Evolutionary conservation across 2,888 invertebrate species (phyloP), one percentile per base, ranked within the genome.

Genomic region (Pilophorus perplexus): DNA sequence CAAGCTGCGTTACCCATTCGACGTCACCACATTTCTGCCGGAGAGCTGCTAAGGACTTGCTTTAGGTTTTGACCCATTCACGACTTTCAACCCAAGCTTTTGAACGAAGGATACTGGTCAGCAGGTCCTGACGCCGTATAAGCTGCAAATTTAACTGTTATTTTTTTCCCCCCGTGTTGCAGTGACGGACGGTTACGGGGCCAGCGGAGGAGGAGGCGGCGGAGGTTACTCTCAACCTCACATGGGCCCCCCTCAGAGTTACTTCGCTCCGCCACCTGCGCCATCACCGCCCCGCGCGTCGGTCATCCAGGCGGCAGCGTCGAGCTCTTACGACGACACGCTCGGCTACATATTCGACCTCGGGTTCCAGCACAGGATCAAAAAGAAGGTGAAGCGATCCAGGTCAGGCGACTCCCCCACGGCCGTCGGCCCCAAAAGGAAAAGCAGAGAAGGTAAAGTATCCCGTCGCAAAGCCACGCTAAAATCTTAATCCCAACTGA

Each of bases 301-400:
- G 68, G 85, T 85, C 65, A 85, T 85, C 71, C 78, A 77, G 57
- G 73, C 73, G 3, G 72, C 72, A 52, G 89, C 90, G 76, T 88
- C 89, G 78, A 88, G 89, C 74, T 88, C 90, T 70, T 89, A 89
- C 80, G 91, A 93, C 80, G 91, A 92, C 80, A 86, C 90, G 74
- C 52, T 64, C 52, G 64, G 64, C 12, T 92, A 91, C 81, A 83
- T 88, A 78, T 80, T 87, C 71, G 87, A 87, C 75, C 79, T 86
- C 68, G 87, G 87, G 71, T 88, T 87, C 77, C 86, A 86, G 70
- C 88, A 82, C 74, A 87, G 88, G 78, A 84, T 88, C 78, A 90
- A 90, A 82, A 90, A 88, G 80, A 87, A 88, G 75, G 84, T 90
- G 75, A 91, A 90, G 79, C 87, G 90, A 79, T 86, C 88, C 73